phyloP scores from a whole-genome alignment of 2,797 vertebrate genomes.

The Notamacropus eugenii region DNA sequence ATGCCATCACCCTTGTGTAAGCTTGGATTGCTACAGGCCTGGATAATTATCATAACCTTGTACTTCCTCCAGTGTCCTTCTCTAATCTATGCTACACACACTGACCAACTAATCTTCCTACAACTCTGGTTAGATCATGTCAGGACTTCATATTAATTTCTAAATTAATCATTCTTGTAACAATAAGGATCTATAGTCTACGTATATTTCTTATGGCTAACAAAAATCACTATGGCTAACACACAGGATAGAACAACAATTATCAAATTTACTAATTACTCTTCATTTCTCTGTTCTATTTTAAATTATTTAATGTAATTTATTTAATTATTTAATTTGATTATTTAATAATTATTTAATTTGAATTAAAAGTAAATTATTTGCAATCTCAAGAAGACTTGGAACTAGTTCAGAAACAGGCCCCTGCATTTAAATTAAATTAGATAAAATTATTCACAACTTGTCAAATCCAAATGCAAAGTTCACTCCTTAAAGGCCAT shows the following conservation, averaged over 20 bases:
- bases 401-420: neutral
- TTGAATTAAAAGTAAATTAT: neutral
- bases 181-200: neutral
- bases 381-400: neutral
- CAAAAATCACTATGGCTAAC: neutral
- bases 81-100: neutral
- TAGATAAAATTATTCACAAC: neutral
- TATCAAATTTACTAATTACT: neutral
- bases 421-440: neutral
- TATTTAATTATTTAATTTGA: no score
- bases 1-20: neutral
- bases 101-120: neutral
- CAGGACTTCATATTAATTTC: neutral
- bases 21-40: neutral
- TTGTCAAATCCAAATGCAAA: conserved; percentile 18
- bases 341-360: no score
- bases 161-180: neutral
- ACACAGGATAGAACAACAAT: neutral
- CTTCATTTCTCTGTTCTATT: neutral
- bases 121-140: neutral
- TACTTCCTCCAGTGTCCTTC: neutral
- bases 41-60: neutral
- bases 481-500: conserved; percentile 19
- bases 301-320: no score
- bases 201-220: neutral